Base-by-base conservation (phyloP, 2,113 vertebrate species). In the Labeo catla region DNA sequence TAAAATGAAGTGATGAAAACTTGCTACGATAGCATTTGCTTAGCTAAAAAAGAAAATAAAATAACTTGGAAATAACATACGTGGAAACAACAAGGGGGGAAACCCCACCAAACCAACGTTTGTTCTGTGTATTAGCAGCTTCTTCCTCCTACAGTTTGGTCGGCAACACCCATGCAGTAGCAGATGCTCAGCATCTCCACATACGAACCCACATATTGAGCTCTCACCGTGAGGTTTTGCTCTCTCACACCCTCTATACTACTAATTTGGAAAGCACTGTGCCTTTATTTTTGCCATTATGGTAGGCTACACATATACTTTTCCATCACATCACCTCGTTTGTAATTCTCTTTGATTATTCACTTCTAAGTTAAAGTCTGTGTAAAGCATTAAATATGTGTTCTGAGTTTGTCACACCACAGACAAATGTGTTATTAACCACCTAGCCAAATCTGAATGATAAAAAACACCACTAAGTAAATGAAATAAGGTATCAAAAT, bases 141-240 rank as follows among this genome's bases (percentile, higher is more conserved):
- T 45, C 2, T 34, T 78, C 15, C 84, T 50, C 47, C 49, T 36
- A n/a, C 77, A 34, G n/a, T 87, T 77, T 76, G 83, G 78, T 88
- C 70, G 47, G 4, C 28, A 16, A 77, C 49, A 83, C 4, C 9
- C 28, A 74, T 8, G n/a, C 74, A 36, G 52, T 61, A 23, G 16
- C 23, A 72, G 8, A 19, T 43, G 43, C 36, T 68, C 5, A 49
- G 9, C 23, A 19, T 39, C 52, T 34, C 19, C 72, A 77, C n/a
- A 28, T 7, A 21, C 28, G 47, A 81, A 68, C 36, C 83, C 34
- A 59, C 19, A 81, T 15, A 19, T 2, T 43, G 9, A 70, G 47
- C 11, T 73, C 7, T 28, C 23, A 59, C 19, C 61, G 9, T 21
- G 39, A 87, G 21, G 36, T 66, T 59, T 84, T 74, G 19, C 63